Evolutionary conservation across 2,113 vertebrate genomes (phyloP).

Genomic region (Otis tarda): DNA sequence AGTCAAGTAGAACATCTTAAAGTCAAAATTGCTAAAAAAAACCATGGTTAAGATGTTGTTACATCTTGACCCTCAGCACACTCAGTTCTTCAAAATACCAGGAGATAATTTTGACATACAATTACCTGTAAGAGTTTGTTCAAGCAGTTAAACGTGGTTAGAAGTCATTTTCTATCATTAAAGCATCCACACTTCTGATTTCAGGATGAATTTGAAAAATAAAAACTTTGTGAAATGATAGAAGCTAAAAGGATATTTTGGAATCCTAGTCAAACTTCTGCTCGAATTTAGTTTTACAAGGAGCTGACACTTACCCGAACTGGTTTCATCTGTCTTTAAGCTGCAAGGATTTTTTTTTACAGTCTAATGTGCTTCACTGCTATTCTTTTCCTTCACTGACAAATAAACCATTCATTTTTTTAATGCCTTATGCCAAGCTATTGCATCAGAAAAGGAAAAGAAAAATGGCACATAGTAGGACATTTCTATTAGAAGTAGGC

Average conservation of each 20-base stretch:
- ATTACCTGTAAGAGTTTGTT: background rate
- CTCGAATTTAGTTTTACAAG: background rate
- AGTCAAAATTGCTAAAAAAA: background rate
- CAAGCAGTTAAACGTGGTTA: background rate
- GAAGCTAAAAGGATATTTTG: background rate
- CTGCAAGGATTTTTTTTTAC: background rate
- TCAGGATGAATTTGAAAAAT: background rate
- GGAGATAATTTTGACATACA: background rate
- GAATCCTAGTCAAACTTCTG: background rate
- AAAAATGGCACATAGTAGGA: background rate
- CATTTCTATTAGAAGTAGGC: background rate
- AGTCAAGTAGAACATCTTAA: background rate
- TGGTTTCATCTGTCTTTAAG: background rate
- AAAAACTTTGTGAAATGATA: background rate
- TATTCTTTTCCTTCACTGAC: background rate
- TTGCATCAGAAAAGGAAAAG: background rate
- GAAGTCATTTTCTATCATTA: slow-evolving; percentile 18
- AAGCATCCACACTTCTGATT: background rate
- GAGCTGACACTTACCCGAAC: background rate
- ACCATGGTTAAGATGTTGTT: background rate
- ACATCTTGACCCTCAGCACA: slow-evolving; percentile 1
- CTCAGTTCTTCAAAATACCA: background rate
- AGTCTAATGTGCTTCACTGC: background rate
- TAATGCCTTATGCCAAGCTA: background rate
- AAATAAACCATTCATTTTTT: background rate